Base-by-base conservation (phyloP, 2,113 vertebrate species). In the Turdus rufiventris region DNA sequence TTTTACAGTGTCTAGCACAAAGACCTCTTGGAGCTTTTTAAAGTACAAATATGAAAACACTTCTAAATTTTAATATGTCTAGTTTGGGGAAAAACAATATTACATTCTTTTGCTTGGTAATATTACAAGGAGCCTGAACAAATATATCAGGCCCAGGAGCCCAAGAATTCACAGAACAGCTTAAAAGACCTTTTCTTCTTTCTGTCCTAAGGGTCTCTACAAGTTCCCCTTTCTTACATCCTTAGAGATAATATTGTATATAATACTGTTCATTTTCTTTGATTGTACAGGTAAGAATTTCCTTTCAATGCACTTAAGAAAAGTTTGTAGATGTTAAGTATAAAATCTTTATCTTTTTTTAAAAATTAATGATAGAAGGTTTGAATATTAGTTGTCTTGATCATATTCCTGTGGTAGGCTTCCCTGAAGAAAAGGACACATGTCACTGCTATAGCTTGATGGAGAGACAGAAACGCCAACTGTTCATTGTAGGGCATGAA, bases 1-100 rank as follows among this genome's bases (percentile, higher is more conserved):
- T 85, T 94, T 93, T 94, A 95, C 48, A 54, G 53, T 51, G 88
- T 92, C 84, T 95, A 66, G 74, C 73, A 76, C 38, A 58, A 75
- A 87, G 42, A 57, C 42, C 38, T 72, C 58, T 79, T 81, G 33
- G 53, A 93, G 66, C 45, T 61, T 68, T 45, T 60, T 63, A 4
- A 53, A 67, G 36, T 42, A 72, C 23, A 74, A 93, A 77, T 78
- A 92, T 5, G 28, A 84, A 88, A 95, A 89, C 36, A 75, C 15
- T 10, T 36, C 62, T 45, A 25, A 53, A 57, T 72, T 93, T 93
- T 96, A 82, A 61, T 89, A 75, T 68, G 82, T 93, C 89, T 94
- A 66, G 74, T 50, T 82, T 62, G 2, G 24, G 14, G n/a, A 2
- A 78, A 80, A 86, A 57, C 57, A 87, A 0, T 78, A 75, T 72